Evolutionary conservation across 2,888 invertebrate genomes (phyloP).

Genomic region (Cosmopolites sordidus): DNA sequence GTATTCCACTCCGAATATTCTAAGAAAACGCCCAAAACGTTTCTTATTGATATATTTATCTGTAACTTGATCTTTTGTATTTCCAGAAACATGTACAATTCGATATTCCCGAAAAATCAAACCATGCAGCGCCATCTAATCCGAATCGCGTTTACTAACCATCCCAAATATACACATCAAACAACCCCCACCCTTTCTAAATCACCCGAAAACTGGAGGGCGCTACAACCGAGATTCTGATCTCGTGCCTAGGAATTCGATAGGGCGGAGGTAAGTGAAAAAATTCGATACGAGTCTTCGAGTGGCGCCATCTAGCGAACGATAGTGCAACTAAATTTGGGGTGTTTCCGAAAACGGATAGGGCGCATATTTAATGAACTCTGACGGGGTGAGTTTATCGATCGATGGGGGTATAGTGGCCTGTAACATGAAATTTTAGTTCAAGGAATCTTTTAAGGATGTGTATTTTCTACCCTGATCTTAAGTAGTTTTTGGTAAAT

Average conservation of each 20-base stretch:
- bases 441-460: no score
- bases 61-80: no score
- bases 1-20: no score
- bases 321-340: constrained; percentile 40
- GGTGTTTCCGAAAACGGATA: constrained; percentile 38
- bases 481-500: no score
- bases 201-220: constrained; percentile 3
- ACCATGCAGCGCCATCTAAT: constrained; percentile 1
- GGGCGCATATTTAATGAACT: constrained; percentile 20
- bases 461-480: no score
- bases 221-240: not conserved
- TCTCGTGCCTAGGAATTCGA: constrained; percentile 6
- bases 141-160: not conserved
- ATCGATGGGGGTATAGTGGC: not conserved
- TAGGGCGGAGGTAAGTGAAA: not conserved
- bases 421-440: no score
- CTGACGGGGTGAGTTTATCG: not conserved
- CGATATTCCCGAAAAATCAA: no score
- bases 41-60: no score
- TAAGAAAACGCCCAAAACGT: no score
- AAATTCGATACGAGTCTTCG: constrained; percentile 12
- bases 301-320: constrained; percentile 34
- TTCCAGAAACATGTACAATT: no score
- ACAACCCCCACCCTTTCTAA: constrained; percentile 5
- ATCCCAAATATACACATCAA: constrained; percentile 5